These are phyloP conservation scores for Oscheius onirici DNA, from an alignment of 2,888 invertebrate species.

Conservation along the genomic window DNA sequence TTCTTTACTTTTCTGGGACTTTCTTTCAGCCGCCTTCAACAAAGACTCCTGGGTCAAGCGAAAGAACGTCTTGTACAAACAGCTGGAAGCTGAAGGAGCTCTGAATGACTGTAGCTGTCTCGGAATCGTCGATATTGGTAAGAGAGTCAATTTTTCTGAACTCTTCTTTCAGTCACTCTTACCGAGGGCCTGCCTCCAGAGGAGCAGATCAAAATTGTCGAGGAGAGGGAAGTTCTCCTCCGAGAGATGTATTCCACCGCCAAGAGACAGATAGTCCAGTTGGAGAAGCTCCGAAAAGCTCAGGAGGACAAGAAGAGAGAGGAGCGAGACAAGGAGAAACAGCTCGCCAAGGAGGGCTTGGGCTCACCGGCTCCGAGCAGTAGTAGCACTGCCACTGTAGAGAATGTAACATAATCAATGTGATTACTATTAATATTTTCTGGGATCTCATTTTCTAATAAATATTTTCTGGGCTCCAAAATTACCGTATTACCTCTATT, in stretches of 20 bases:
- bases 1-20: not conserved
- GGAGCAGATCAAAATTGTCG: not conserved
- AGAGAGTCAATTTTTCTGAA: not conserved
- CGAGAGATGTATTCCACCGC: not conserved
- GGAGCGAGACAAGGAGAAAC: not conserved
- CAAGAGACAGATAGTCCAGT: not conserved
- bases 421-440: no score
- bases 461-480: no score
- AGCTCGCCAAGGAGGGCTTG: no score
- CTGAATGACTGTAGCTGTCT: conserved; percentile 5
- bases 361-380: no score
- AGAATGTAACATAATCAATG: no score
- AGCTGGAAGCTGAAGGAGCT: not conserved
- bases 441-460: no score
- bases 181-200: not conserved
- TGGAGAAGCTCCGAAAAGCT: not conserved
- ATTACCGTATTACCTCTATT: no score
- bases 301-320: conserved; percentile 24
- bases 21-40: not conserved
- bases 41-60: conserved; percentile 9
- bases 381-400: no score
- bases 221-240: not conserved
- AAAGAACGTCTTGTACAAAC: conserved; percentile 23
- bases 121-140: not conserved
- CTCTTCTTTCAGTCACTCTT: not conserved